phyloP scores from a whole-genome alignment of 2,797 vertebrate genomes.

The Hydrolagus colliei region DNA sequence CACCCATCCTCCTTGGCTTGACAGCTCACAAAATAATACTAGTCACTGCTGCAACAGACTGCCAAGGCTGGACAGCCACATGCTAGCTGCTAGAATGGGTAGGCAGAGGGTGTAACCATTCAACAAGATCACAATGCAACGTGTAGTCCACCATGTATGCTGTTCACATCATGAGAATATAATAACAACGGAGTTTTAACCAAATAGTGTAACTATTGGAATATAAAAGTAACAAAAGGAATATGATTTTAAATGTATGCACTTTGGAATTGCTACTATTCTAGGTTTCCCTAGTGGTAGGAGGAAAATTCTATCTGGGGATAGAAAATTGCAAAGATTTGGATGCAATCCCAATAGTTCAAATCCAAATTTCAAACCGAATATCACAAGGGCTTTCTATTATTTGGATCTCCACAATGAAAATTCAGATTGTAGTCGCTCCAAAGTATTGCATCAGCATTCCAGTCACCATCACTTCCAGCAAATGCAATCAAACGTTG shows the following conservation, averaged over 20 bases:
- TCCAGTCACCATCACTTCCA: not conserved
- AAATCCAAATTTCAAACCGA: not conserved
- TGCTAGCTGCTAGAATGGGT: no score
- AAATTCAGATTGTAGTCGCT: not conserved
- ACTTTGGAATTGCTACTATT: not conserved
- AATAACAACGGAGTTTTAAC: no score
- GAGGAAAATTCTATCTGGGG: not conserved
- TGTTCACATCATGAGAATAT: no score
- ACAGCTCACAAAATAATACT: no score
- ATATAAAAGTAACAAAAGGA: not conserved
- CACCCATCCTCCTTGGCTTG: no score
- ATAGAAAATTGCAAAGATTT: not conserved
- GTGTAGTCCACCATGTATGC: no score
- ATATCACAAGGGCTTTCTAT: not conserved
- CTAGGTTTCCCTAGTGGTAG: not conserved
- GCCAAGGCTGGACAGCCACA: no score
- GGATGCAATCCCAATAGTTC: not conserved
- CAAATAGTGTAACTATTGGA: no score
- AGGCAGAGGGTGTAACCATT: no score
- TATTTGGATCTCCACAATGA: not conserved
- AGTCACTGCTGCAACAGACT: no score
- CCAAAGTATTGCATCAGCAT: not conserved
- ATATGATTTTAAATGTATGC: not conserved
- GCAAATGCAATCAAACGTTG: not conserved
- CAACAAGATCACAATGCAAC: no score